phyloP scores from a whole-genome alignment of 2,888 invertebrate species.

The Caradrina clavipalpis region DNA sequence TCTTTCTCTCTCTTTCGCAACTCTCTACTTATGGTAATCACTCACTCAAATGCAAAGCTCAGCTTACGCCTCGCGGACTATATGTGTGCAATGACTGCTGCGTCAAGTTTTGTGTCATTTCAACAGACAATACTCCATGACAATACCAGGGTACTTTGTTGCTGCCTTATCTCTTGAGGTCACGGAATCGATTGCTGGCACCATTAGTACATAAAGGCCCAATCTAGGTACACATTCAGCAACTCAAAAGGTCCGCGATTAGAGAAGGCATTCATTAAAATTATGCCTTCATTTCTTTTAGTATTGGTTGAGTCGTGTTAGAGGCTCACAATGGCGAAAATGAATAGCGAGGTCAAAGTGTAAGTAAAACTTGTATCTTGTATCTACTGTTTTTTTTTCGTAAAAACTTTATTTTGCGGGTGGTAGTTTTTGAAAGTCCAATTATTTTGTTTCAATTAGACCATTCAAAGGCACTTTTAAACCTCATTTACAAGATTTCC shows the following conservation, averaged over 20 bases:
- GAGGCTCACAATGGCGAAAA: not conserved
- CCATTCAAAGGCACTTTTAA: too few relatives aligned
- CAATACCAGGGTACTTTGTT: not conserved
- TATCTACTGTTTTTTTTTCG: not conserved
- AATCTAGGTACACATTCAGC: not conserved
- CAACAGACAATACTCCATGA: not conserved
- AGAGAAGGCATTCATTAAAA: not conserved
- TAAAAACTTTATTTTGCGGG: too few relatives aligned
- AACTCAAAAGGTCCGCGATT: not conserved
- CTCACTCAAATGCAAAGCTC: too few relatives aligned
- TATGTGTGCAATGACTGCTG: not conserved
- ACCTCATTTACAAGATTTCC: too few relatives aligned
- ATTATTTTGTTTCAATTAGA: too few relatives aligned
- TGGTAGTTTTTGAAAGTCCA: too few relatives aligned
- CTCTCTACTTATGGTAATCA: too few relatives aligned
- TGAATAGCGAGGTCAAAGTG: not conserved
- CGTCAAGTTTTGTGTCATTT: constrained; percentile 3
- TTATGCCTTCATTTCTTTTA: constrained; percentile 1
- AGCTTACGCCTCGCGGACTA: too few relatives aligned
- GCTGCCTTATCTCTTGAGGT: not conserved
- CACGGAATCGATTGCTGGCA: not conserved
- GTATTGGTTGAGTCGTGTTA: not conserved
- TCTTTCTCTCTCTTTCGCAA: too few relatives aligned
- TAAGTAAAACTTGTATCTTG: not conserved
- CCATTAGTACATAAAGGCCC: not conserved